phyloP scores from a whole-genome alignment of 1,140 invertebrate genomes.

The Penaeus chinensis region DNA sequence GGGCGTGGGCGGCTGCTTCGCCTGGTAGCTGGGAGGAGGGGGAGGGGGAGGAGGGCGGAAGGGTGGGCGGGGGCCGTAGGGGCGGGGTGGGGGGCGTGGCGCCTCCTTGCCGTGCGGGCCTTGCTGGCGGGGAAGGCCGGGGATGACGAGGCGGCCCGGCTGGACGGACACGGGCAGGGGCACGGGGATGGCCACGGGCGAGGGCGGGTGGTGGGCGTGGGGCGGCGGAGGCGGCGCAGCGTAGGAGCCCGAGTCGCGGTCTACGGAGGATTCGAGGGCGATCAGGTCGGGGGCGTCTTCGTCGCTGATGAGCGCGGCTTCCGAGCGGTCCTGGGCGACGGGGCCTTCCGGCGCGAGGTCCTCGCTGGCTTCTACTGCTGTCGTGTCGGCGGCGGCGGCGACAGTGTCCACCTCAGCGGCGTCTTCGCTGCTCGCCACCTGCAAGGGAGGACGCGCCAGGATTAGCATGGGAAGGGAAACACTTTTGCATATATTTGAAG shows the following conservation, averaged over 20 bases:
- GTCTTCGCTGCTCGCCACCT: constrained; percentile 50
- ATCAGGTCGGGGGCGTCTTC: constrained; percentile 49
- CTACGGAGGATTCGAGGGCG: constrained; percentile 51
- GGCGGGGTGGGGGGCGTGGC: constrained; percentile 20
- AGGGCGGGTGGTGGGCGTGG: constrained; percentile 1
- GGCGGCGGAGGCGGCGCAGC: background rate
- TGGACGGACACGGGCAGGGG: constrained; percentile 53
- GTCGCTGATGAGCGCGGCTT: constrained; percentile 21
- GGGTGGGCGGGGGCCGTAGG: constrained; percentile 41
- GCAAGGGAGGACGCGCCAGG: background rate
- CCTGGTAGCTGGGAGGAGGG: background rate
- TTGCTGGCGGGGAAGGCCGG: constrained; percentile 19
- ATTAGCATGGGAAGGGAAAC: background rate
- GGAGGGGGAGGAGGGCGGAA: background rate
- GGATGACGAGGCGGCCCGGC: constrained; percentile 58
- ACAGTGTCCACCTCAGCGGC: background rate
- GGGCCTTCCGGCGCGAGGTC: background rate
- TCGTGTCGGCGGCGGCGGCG: background rate
- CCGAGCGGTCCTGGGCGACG: constrained; percentile 51
- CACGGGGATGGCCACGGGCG: constrained; percentile 47
- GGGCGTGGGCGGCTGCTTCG: no score
- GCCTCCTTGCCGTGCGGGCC: constrained; percentile 6
- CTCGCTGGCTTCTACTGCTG: background rate
- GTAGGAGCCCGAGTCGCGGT: constrained; percentile 14
- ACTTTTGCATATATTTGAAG: no score